Evolutionary conservation across 2,113 vertebrate species (phyloP).

Genomic region (Papio anubis): DNA sequence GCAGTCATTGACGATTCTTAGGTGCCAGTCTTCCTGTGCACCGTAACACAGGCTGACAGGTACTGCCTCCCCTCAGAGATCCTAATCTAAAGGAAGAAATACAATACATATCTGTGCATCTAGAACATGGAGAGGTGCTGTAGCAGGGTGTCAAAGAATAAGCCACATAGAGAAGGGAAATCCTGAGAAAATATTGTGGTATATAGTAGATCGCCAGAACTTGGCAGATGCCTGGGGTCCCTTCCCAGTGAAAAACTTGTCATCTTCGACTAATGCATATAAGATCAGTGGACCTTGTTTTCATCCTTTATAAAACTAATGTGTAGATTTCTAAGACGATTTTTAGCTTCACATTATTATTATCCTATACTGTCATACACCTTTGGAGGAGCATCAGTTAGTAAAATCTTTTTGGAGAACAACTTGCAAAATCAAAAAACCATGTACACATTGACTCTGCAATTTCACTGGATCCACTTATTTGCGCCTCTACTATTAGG

Average conservation of each 20-base stretch:
- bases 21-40: neutral
- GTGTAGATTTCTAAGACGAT: neutral
- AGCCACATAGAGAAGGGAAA: neutral
- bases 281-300: neutral
- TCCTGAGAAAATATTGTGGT: neutral
- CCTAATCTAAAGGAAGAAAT: neutral
- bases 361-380: neutral
- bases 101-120: neutral
- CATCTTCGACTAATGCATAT: neutral
- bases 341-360: neutral
- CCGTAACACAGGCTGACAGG: neutral
- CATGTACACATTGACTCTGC: neutral
- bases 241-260: neutral
- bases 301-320: neutral
- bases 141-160: neutral
- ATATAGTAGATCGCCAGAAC: neutral
- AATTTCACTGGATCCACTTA: neutral
- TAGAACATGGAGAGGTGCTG: neutral
- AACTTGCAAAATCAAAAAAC: constrained; percentile 8
- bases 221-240: neutral
- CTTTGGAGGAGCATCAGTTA: neutral
- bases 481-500: neutral
- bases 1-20: neutral
- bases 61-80: neutral
- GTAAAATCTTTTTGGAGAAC: neutral